A percentile compares a stretch with the other conserved stretches of the same genome.
phyloP scores from a whole-genome alignment of 2,113 vertebrate species.

The Xiphophorus maculatus region DNA sequence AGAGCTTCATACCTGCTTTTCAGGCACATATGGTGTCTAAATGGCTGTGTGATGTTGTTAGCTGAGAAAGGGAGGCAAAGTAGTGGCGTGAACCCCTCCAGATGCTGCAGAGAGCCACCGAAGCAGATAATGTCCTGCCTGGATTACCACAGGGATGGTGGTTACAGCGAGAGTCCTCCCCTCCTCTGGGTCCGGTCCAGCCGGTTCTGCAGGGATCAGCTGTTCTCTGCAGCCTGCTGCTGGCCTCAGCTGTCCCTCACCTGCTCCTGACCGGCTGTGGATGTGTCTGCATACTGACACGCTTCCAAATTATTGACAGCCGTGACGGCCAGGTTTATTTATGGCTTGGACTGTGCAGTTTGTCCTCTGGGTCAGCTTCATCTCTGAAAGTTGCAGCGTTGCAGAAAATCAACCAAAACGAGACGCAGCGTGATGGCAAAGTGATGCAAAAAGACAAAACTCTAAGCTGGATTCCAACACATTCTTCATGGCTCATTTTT shows the following conservation, averaged over 20 bases:
- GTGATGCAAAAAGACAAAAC: not conserved
- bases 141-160: conserved; percentile 71
- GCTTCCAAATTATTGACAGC: not conserved
- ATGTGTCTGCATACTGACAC: conserved; percentile 5
- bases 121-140: conserved; percentile 72
- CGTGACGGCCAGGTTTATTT: not conserved
- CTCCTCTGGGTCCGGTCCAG: conserved; percentile 66
- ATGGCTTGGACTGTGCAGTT: not conserved
- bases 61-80: conserved; percentile 35
- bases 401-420: not conserved
- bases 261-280: conserved; percentile 55
- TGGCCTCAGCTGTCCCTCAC: conserved; percentile 76
- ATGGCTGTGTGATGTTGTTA: conserved; percentile 25
- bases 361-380: not conserved
- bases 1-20: conserved; percentile 19
- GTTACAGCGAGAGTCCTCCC: conserved; percentile 63
- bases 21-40: conserved; percentile 6
- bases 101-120: conserved; percentile 66
- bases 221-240: conserved; percentile 48
- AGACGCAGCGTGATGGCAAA: not conserved
- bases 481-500: no score
- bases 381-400: not conserved
- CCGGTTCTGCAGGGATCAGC: conserved; percentile 68
- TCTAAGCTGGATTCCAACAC: not conserved
- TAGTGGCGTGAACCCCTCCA: conserved; percentile 54